phyloP scores from a whole-genome alignment of 2,113 vertebrate species.

The Cisticola juncidis region DNA sequence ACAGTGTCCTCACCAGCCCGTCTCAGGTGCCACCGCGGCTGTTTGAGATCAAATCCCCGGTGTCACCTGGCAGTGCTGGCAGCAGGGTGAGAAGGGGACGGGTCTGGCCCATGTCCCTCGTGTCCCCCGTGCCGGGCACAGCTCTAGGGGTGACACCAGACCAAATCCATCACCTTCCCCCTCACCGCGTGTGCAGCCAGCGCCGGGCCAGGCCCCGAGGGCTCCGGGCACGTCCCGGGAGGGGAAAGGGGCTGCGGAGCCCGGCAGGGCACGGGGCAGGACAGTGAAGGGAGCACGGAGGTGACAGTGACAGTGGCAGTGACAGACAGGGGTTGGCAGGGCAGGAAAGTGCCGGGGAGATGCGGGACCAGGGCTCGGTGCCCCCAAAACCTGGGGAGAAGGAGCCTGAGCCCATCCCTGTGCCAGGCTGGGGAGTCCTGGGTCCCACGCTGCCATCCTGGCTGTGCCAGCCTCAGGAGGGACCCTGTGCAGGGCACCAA shows the following conservation, averaged over 20 bases:
- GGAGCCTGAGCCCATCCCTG: not conserved
- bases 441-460: accelerated
- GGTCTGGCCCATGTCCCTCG: accelerated
- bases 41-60: no score
- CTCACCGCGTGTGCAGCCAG: no score
- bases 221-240: no score
- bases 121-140: not conserved
- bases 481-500: not conserved
- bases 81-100: accelerated
- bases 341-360: no score
- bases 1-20: accelerated
- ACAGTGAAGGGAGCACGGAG: no score
- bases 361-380: no score
- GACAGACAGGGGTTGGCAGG: no score
- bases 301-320: no score
- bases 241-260: no score
- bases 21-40: accelerated
- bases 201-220: no score
- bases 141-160: not conserved
- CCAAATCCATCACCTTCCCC: not conserved
- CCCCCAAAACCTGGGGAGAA: no score
- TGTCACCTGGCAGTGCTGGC: not conserved
- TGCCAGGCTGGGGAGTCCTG: not conserved
- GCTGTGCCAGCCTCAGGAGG: not conserved
- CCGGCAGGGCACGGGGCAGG: no score